Evolutionary conservation across 1,140 invertebrate species (phyloP).

Genomic region (Stratiolaelaps scimitus): DNA sequence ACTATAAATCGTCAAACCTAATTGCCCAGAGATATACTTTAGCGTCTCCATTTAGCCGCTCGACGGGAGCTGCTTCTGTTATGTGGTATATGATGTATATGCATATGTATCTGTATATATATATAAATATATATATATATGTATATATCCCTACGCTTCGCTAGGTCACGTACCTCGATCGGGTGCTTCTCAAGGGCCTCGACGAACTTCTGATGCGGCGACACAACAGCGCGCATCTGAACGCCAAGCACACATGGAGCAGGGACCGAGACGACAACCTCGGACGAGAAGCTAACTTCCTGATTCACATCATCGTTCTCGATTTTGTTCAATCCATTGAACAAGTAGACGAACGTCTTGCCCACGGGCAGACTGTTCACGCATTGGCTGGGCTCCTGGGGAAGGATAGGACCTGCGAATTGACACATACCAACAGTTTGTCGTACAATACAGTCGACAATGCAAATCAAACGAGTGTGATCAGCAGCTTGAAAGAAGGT

Average conservation of each 20-base stretch:
- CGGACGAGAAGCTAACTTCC: slow-evolving; percentile 24
- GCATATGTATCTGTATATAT: no score
- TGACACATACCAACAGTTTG: not conserved
- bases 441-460: no score
- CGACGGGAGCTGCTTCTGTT: no score
- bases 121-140: no score
- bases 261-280: slow-evolving; percentile 21
- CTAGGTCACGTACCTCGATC: slow-evolving; percentile 11
- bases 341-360: slow-evolving; percentile 16
- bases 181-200: not conserved
- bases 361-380: slow-evolving; percentile 14
- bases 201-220: slow-evolving; percentile 23
- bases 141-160: no score
- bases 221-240: not conserved
- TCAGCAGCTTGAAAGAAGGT: no score
- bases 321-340: slow-evolving; percentile 12
- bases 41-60: no score
- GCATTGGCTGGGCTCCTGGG: not conserved
- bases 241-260: slow-evolving; percentile 18
- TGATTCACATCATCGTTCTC: slow-evolving; percentile 18
- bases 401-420: not conserved
- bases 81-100: no score
- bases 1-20: no score
- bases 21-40: no score
- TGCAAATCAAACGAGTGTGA: no score